Percentiles rank a stretch among this genome's conserved stretches.
Evolutionary conservation across 2,888 invertebrate species (phyloP).

Genomic region (Noctuana brunneofusca): DNA sequence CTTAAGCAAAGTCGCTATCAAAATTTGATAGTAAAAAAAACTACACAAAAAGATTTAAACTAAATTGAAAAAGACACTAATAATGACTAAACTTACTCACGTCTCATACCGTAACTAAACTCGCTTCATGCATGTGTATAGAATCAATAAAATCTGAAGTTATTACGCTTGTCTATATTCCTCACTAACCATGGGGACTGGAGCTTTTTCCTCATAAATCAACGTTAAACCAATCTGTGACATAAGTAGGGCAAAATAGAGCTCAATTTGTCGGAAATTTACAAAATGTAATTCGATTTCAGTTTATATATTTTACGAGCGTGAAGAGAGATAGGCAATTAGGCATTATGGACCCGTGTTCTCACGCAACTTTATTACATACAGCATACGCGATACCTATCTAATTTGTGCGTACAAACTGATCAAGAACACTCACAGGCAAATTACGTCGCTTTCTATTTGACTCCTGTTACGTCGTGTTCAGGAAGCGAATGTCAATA

Average conservation of each 20-base stretch:
- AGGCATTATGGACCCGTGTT: slow-evolving; percentile 42
- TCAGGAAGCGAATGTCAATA: slow-evolving; percentile 40
- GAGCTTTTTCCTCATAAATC: slow-evolving; percentile 10
- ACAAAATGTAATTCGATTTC: slow-evolving; percentile 19
- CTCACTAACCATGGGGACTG: neutral
- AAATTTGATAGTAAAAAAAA: too few relatives aligned
- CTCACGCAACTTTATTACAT: slow-evolving; percentile 53
- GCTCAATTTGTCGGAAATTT: slow-evolving; percentile 1
- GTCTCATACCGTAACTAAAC: neutral
- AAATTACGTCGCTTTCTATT: slow-evolving; percentile 49
- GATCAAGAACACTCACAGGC: slow-evolving; percentile 46
- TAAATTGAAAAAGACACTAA: neutral
- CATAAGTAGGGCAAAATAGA: neutral
- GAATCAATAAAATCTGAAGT: slow-evolving; percentile 8
- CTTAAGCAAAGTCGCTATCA: too few relatives aligned
- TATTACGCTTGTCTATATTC: neutral
- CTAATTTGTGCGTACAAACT: slow-evolving; percentile 36
- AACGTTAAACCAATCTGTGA: neutral
- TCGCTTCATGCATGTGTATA: neutral
- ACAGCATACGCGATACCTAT: slow-evolving; percentile 42
- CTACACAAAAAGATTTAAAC: too few relatives aligned
- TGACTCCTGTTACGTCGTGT: slow-evolving; percentile 41
- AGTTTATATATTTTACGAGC: slow-evolving; percentile 40
- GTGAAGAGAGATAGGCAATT: slow-evolving; percentile 45
- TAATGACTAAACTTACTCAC: too few relatives aligned